These are phyloP conservation scores for Leptinotarsa tumamoca DNA, from an alignment of 2,888 invertebrate genomes.

Conservation along the genomic window DNA sequence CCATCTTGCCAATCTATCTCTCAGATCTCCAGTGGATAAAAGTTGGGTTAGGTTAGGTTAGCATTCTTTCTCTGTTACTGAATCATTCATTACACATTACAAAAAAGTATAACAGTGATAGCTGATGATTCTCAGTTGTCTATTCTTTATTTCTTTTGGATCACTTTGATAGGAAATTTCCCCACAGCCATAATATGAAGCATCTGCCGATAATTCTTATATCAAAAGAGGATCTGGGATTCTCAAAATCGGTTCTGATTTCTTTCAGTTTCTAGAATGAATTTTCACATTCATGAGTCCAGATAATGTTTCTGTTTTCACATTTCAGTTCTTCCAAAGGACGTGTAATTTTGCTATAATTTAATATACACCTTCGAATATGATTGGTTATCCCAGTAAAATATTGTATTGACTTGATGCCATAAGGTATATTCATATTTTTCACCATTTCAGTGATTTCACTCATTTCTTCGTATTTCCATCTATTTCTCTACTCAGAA, in stretches of 20 bases:
- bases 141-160: neutral
- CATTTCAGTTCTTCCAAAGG: neutral
- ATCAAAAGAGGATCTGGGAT: neutral
- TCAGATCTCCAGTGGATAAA: no score
- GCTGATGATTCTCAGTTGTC: neutral
- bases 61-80: neutral
- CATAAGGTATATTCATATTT: neutral
- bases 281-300: neutral
- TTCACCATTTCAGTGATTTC: no score
- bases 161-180: neutral
- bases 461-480: no score
- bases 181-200: neutral
- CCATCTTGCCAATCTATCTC: no score
- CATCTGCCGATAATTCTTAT: neutral
- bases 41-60: neutral
- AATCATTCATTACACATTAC: neutral
- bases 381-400: no score
- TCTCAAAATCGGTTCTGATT: neutral
- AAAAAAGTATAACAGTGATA: neutral
- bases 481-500: no score
- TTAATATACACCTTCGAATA: no score
- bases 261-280: neutral
- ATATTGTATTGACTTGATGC: no score
- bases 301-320: neutral
- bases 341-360: neutral